These are phyloP conservation scores for Palythoa heliodiscus DNA, from an alignment of 92 coral and sea anemone genomes.

Conservation along the genomic window DNA sequence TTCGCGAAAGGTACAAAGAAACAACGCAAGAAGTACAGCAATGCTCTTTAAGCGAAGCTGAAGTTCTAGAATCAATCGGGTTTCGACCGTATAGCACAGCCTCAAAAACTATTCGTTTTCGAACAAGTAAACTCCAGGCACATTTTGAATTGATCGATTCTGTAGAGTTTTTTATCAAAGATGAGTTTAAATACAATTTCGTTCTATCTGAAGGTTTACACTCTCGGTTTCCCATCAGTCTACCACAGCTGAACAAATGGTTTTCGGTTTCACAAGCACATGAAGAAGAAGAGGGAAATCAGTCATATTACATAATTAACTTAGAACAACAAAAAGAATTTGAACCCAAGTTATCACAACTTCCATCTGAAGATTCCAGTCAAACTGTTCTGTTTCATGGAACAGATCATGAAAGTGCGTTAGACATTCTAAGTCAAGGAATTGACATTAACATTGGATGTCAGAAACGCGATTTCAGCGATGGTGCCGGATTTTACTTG, in stretches of 20 bases:
- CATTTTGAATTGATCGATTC: conserved; percentile 57
- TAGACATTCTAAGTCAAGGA: conserved; percentile 55
- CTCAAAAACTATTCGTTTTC: conserved; percentile 30
- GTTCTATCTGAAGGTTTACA: conserved; percentile 16
- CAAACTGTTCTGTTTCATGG: conserved; percentile 58
- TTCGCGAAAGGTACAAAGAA: conserved; percentile 24
- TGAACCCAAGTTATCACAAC: not conserved
- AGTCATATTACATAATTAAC: conserved; percentile 28
- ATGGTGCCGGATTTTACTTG: conserved; percentile 65
- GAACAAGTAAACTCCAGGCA: conserved; percentile 16
- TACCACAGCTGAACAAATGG: conserved; percentile 29
- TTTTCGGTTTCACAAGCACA: not conserved
- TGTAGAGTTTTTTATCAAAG: conserved; percentile 52
- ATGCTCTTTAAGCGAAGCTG: not conserved
- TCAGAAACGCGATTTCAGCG: conserved; percentile 66
- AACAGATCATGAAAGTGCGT: conserved; percentile 67
- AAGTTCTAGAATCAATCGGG: conserved; percentile 52
- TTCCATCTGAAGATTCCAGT: not conserved
- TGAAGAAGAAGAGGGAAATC: not conserved
- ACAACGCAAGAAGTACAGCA: not conserved
- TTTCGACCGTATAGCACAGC: conserved; percentile 43
- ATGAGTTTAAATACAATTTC: conserved; percentile 62
- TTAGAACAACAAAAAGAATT: conserved; percentile 24
- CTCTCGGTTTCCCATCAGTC: conserved; percentile 40
- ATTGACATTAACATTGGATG: conserved; percentile 48